Evolutionary conservation across 1,140 invertebrate genomes (phyloP), one percentile per base, ranked within the genome.

Genomic region (Drosophila obscura): DNA sequence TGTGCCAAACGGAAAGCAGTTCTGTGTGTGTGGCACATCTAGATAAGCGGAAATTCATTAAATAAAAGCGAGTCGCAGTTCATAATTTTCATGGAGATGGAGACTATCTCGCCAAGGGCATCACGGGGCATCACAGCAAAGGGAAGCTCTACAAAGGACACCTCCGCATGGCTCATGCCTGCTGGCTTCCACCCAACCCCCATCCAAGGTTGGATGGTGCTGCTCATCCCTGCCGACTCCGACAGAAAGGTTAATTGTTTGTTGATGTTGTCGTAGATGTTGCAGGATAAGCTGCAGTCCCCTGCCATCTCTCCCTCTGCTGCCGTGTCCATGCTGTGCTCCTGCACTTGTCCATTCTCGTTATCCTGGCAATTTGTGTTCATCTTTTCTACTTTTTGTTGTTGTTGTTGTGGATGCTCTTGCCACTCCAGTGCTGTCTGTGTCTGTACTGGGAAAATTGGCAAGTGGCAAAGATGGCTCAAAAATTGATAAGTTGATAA

Each of bases 161-260:
- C 43, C 35, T 39, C 35, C 3, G 9, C 31, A 35, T 35, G 9
- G 31, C 35, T 13, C 9, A 39, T 13, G 11, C 35, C 35, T 5
- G 26, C 5, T 28, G 48, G 22, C 49, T 44, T 46, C 45, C 64
- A 49, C 60, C 45, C 52, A 16, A 43, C 31, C 41, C 43, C 41
- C 15, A 31, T 28, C 52, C 63, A 72, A 19, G 0, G 19, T 19
- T 19, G 19, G 19, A 63, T 68, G 55, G 46, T 65, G 63, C 24
- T 6, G 51, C 66, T 69, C 63, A 46, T 68, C 64, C 50, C 64
- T 66, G 16, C 48, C 66, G 48, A 55, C 48, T 58, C 19, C 16
- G 39, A 74, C 48, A 56, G 26, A 73, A 77, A 89, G 76, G 80
- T 72, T 80, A 85, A 85, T 78, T 84, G 77, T 84, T 84, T 78